A percentile compares a stretch with the other conserved stretches of the same genome.
Evolutionary conservation across 2,113 vertebrate genomes (phyloP).

Genomic region (Austrofundulus limnaeus): DNA sequence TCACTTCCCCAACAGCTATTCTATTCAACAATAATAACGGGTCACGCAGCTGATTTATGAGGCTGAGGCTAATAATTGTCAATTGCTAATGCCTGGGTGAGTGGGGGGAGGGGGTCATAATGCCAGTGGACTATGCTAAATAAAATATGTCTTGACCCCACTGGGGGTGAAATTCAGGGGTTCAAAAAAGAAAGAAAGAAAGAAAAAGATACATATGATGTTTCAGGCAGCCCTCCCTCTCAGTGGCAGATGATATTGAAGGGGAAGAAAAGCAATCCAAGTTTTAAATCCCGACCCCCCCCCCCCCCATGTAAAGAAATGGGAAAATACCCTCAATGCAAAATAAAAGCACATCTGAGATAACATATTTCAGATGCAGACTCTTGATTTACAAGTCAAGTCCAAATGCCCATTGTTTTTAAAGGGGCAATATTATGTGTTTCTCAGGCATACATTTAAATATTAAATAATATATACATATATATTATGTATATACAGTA

Average conservation of each 20-base stretch:
- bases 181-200: constrained; percentile 7
- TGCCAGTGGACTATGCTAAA: constrained; percentile 70
- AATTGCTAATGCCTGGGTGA: constrained; percentile 83
- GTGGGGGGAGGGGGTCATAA: constrained; percentile 36
- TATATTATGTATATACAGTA: too few species aligned
- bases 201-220: constrained; percentile 59
- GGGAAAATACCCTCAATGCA: too few species aligned
- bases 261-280: too few species aligned
- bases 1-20: constrained; percentile 94
- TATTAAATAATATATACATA: too few species aligned
- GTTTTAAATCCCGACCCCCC: too few species aligned
- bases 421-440: too few species aligned
- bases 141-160: constrained; percentile 77
- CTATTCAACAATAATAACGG: constrained; percentile 97
- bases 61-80: constrained; percentile 93
- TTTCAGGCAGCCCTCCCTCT: background rate
- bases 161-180: constrained; percentile 44
- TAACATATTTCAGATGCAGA: too few species aligned
- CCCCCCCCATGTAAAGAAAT: too few species aligned
- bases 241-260: background rate
- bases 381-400: too few species aligned
- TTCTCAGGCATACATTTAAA: too few species aligned
- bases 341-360: too few species aligned
- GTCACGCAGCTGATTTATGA: constrained; percentile 96
- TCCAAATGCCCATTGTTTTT: too few species aligned